Evolutionary conservation across 2,113 vertebrate genomes (phyloP).

Genomic region (Paralichthys olivaceus): DNA sequence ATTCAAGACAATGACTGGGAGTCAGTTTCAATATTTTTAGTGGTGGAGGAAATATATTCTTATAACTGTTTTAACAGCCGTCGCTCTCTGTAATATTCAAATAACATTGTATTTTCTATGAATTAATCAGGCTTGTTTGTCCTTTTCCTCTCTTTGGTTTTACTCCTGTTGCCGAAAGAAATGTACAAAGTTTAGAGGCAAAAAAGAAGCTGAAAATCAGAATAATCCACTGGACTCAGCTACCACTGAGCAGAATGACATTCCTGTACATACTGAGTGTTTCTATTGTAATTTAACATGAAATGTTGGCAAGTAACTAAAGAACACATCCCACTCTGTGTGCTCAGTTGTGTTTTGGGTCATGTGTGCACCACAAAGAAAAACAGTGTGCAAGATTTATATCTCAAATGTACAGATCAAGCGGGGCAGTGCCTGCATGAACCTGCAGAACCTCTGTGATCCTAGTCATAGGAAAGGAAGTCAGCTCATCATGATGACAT

Average conservation of each 20-base stretch:
- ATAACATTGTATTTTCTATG: conserved; percentile 25
- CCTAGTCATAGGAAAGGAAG: conserved; percentile 10
- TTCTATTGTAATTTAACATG: conserved; percentile 77
- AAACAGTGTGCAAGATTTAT: not conserved
- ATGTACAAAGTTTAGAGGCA: conserved; percentile 47
- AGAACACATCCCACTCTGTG: conserved; percentile 17
- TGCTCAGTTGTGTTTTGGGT: conserved; percentile 24
- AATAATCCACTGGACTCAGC: conserved; percentile 60
- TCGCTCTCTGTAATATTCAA: conserved; percentile 21
- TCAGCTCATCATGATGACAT: conserved; percentile 9
- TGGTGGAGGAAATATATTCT: conserved; percentile 59
- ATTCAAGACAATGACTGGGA: conserved; percentile 37
- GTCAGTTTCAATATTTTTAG: conserved; percentile 46
- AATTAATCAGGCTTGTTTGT: conserved; percentile 12
- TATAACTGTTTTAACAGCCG: conserved; percentile 27
- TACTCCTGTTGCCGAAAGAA: conserved; percentile 18
- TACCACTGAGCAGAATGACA: conserved; percentile 61
- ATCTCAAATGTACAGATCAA: conserved; percentile 7
- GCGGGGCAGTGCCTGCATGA: too few species aligned
- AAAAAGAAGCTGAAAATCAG: conserved; percentile 58
- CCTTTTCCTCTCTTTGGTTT: conserved; percentile 23
- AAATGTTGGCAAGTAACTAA: conserved; percentile 62
- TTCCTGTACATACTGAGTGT: conserved; percentile 76
- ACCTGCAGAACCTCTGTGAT: not conserved
- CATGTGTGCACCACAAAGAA: conserved; percentile 11